phyloP scores from a whole-genome alignment of 2,113 vertebrate genomes.

The Felis chaus region DNA sequence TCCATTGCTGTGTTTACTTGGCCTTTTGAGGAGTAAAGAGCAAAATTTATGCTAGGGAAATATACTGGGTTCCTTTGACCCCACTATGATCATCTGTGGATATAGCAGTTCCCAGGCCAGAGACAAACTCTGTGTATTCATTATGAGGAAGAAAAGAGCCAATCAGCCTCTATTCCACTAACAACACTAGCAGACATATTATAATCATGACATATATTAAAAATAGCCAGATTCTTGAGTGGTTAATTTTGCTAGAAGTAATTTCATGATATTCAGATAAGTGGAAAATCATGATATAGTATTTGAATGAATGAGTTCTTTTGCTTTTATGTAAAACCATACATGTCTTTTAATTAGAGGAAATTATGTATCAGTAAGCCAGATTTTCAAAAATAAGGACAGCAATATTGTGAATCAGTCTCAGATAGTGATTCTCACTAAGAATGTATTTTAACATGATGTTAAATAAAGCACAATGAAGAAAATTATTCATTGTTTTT shows the following conservation, averaged over 20 bases:
- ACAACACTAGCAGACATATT: neutral
- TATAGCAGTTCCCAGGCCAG: neutral
- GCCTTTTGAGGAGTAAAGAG: neutral
- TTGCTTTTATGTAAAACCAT: neutral
- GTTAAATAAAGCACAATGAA: neutral
- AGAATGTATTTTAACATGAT: neutral
- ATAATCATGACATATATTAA: neutral
- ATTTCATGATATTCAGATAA: neutral
- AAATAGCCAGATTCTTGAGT: neutral
- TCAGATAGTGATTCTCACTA: neutral
- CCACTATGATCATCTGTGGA: neutral
- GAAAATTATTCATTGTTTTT: neutral
- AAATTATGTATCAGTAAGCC: neutral
- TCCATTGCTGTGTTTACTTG: neutral
- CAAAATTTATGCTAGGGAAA: neutral
- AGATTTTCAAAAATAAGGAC: neutral
- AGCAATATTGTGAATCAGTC: neutral
- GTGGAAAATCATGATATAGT: neutral
- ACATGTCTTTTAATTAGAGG: neutral
- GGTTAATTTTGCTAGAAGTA: neutral
- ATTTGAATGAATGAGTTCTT: neutral
- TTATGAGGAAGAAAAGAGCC: neutral
- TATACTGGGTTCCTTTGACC: neutral
- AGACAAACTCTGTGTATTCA: neutral
- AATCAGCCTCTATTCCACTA: neutral